Conservation (phyloP, 2,888 invertebrate genomes). For the Galerucella nymphaeae region DNA sequence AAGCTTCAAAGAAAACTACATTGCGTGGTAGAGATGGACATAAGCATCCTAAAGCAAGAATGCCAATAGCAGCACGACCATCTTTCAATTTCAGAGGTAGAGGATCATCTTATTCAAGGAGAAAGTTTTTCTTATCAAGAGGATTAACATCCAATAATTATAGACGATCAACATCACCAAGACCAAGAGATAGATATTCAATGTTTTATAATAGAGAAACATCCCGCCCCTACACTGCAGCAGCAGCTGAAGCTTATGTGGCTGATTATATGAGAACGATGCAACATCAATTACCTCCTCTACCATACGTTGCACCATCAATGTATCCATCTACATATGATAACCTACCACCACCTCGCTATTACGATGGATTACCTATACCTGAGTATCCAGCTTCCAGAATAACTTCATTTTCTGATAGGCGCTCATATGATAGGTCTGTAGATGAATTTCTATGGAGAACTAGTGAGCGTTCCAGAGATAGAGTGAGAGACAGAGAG, state of each 20-base stretch:
- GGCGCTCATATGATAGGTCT: slow-evolving; percentile 84
- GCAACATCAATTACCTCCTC: slow-evolving; percentile 86
- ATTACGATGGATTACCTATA: slow-evolving; percentile 82
- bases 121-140: slow-evolving; percentile 75
- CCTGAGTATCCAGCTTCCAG: slow-evolving; percentile 77
- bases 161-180: slow-evolving; percentile 71
- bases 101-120: slow-evolving; percentile 67
- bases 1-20: slow-evolving; percentile 74
- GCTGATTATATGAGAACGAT: slow-evolving; percentile 91
- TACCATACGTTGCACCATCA: slow-evolving; percentile 84
- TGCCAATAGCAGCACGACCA: slow-evolving; percentile 66
- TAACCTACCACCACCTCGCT: slow-evolving; percentile 72
- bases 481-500: slow-evolving; percentile 54
- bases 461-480: slow-evolving; percentile 68
- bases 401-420: slow-evolving; percentile 68
- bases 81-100: slow-evolving; percentile 67
- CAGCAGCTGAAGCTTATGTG: slow-evolving; percentile 86
- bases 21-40: slow-evolving; percentile 63
- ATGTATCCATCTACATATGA: slow-evolving; percentile 54
- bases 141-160: slow-evolving; percentile 69
- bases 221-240: slow-evolving; percentile 65
- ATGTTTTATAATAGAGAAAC: slow-evolving; percentile 72
- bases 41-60: slow-evolving; percentile 63
- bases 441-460: slow-evolving; percentile 90
- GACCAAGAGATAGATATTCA: slow-evolving; percentile 68